These are phyloP conservation scores for Dendronephthya gigantea DNA, from an alignment of 64 coral and sea anemone genomes.

Conservation along the genomic window DNA sequence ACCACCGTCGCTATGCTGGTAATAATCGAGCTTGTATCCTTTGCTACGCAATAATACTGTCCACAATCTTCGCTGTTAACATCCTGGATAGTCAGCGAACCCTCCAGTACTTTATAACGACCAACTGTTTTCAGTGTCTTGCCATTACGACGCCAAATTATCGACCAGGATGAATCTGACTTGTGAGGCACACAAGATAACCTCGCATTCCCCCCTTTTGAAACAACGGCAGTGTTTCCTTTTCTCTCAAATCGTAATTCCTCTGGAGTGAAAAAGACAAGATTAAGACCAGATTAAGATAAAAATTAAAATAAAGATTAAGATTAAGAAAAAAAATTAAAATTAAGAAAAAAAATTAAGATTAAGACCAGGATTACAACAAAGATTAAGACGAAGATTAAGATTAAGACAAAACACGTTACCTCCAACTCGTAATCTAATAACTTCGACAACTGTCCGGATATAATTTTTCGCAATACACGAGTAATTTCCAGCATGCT, in stretches of 20 bases:
- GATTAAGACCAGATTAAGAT: too few relatives aligned
- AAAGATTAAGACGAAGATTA: background rate
- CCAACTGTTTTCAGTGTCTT: background rate
- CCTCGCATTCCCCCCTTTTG: background rate
- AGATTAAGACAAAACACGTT: too few relatives aligned
- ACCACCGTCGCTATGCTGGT: background rate
- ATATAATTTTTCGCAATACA: background rate
- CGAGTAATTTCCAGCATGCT: background rate
- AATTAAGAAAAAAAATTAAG: too few relatives aligned
- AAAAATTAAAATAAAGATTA: too few relatives aligned
- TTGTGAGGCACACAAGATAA: background rate
- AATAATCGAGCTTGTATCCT: background rate
- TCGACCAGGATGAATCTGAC: background rate
- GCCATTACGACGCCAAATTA: background rate
- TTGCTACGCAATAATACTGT: background rate
- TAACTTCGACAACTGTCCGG: background rate
- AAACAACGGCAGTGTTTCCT: background rate
- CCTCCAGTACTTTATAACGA: background rate
- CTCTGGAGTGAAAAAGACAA: background rate
- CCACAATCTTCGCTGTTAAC: background rate
- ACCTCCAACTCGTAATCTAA: background rate
- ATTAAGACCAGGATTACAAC: too few relatives aligned
- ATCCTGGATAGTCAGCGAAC: background rate
- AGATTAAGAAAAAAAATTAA: too few relatives aligned
- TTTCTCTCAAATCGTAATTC: background rate